Percentiles rank a stretch among this genome's conserved stretches.
phyloP scores from a whole-genome alignment of 2,888 invertebrate genomes.

The Hirtodrosophila cameraria region DNA sequence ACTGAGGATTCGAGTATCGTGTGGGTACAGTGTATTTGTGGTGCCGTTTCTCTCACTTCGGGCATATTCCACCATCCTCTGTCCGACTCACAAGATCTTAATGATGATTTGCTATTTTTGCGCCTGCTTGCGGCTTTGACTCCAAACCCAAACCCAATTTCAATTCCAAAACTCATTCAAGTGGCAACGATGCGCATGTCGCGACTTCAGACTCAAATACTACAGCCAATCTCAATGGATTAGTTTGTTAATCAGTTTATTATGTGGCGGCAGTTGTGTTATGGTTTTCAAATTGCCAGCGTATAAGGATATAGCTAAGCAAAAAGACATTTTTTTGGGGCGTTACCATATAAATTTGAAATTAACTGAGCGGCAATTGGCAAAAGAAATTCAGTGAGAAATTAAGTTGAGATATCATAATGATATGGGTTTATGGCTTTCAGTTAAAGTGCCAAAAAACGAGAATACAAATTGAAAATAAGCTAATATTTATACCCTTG shows the following conservation, averaged over 20 bases:
- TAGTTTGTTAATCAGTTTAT: conserved; percentile 76
- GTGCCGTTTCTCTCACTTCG: conserved; percentile 60
- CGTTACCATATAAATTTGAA: conserved; percentile 22
- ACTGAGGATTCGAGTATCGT: conserved; percentile 3
- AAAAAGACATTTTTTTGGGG: conserved; percentile 11
- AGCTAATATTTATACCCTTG: no score
- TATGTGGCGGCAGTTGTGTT: conserved; percentile 52
- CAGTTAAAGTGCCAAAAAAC: not conserved
- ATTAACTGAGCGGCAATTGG: conserved; percentile 13
- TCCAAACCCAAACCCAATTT: conserved; percentile 6
- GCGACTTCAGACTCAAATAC: conserved; percentile 20
- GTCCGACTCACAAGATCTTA: conserved; percentile 48
- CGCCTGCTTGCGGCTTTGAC: conserved; percentile 25
- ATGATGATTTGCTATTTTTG: conserved; percentile 74
- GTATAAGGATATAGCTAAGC: conserved; percentile 17
- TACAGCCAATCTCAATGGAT: conserved; percentile 71
- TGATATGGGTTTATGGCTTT: not conserved
- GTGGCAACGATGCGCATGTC: conserved; percentile 48
- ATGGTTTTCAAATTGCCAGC: conserved; percentile 9
- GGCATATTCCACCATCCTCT: conserved; percentile 11
- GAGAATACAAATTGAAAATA: not conserved
- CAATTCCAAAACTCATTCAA: conserved; percentile 22
- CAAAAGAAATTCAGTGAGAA: conserved; percentile 26
- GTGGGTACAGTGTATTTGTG: conserved; percentile 33
- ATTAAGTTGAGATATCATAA: conserved; percentile 10